These are phyloP conservation scores for Nannospalax galili DNA, from an alignment of 2,113 vertebrate genomes.

Conservation along the genomic window DNA sequence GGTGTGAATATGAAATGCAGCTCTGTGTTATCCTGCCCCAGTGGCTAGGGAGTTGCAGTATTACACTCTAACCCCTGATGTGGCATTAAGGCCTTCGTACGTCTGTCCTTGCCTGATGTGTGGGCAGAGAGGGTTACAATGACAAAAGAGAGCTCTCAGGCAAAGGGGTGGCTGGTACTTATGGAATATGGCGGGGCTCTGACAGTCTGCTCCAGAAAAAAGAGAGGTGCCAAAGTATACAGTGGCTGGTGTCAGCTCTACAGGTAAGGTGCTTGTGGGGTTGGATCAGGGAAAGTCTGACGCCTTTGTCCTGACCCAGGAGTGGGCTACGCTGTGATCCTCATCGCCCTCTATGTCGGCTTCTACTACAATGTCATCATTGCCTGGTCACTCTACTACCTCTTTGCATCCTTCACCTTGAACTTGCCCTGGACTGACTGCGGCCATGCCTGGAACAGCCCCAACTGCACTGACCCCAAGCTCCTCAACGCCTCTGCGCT, in stretches of 20 bases:
- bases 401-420: conserved; percentile 94
- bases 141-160: background rate
- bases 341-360: conserved; percentile 98
- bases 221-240: accelerated
- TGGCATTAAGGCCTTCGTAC: background rate
- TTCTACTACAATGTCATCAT: conserved; percentile 99
- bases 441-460: conserved; percentile 94
- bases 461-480: conserved; percentile 93
- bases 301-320: conserved; percentile 84
- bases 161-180: background rate
- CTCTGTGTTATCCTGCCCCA: background rate
- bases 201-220: background rate
- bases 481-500: conserved; percentile 89
- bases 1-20: background rate
- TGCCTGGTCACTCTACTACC: conserved; percentile 98
- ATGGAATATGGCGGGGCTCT: background rate
- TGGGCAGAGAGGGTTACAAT: background rate
- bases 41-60: accelerated
- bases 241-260: background rate
- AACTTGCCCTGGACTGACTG: conserved; percentile 95
- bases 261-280: background rate
- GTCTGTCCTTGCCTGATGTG: background rate
- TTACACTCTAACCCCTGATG: background rate
- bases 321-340: conserved; percentile 97
- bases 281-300: conserved; percentile 41